These are phyloP conservation scores for Anser brachyrhynchus DNA, from an alignment of 2,113 vertebrate species.

Conservation along the genomic window DNA sequence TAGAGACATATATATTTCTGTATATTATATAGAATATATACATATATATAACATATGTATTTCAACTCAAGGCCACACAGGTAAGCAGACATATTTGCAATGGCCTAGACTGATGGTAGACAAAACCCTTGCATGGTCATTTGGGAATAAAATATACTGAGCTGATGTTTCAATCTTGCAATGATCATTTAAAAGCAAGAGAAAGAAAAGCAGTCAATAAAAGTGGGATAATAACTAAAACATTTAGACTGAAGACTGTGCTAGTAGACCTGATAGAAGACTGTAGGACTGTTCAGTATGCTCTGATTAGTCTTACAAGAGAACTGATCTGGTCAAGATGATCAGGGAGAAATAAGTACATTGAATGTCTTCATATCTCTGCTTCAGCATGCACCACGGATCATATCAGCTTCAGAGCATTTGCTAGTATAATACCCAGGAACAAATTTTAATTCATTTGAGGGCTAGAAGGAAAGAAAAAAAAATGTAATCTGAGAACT, in stretches of 20 bases:
- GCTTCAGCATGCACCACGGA: not conserved
- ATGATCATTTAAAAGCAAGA: not conserved
- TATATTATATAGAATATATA: not conserved
- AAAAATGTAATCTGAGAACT: not conserved
- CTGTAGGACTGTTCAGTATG: not conserved
- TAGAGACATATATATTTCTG: not conserved
- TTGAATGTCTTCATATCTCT: not conserved
- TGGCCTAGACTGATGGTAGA: not conserved
- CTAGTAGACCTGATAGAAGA: not conserved
- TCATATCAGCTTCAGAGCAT: not conserved
- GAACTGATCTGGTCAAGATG: not conserved
- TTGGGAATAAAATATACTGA: not conserved
- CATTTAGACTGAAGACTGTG: not conserved
- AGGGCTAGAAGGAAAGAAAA: not conserved
- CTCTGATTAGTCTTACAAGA: not conserved
- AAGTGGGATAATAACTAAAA: not conserved
- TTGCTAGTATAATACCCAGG: not conserved
- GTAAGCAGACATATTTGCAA: not conserved
- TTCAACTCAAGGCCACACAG: not conserved
- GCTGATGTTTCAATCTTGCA: not conserved
- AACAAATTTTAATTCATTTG: not conserved
- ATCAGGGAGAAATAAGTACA: not conserved
- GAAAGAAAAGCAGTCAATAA: not conserved
- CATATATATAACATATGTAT: too few relatives aligned
- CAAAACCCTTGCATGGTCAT: not conserved